Evolutionary conservation across 2,113 vertebrate species (phyloP), one percentile per base, ranked within the genome.

Genomic region (Arizona elegans): DNA sequence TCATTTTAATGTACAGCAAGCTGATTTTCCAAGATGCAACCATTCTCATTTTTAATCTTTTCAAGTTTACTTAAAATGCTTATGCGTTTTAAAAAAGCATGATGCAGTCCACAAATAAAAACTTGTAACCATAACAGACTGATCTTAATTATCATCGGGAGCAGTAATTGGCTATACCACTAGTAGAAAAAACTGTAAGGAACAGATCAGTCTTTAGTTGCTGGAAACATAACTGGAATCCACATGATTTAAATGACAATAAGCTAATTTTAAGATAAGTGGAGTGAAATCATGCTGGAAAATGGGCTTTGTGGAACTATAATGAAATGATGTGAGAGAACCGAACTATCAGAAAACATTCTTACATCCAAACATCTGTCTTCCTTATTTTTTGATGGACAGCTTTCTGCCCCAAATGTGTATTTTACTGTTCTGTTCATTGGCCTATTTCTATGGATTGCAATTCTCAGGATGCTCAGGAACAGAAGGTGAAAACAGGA

Each of bases 401-500:
- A 54, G 3, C 2, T 33, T 92, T 92, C 11, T 54, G 10, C 3
- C 47, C 50, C 47, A 87, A 33, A 0, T 23, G 11, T 19, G 7
- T 54, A 8, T 75, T 81, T 62, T 92, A 59, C 17, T 86, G 56
- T 47, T 59, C 26, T 54, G 10, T n/a, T 53, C 43, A 33, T 3
- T n/a, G 54, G 54, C 11, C 38, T 85, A 23, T 15, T 53, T 62
- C 56, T 90, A 33, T 50, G 21, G 33, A 87, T 24, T 89, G 54
- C 7, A 93, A 65, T 90, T 90, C 89, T 85, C 92, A 90, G 75
- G 56, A 87, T 62, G 56, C 81, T 93, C 50, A 93, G 75, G n/a
- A 93, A 86, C 6, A 86, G 81, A 62, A 90, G 26, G 33, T 8
- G 17, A 62, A 92, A 70, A 43, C n/a, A 93, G 54, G 29, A 86